These are phyloP conservation scores for Myiotriccus ornatus DNA, from an alignment of 2,797 vertebrate genomes.

Conservation along the genomic window DNA sequence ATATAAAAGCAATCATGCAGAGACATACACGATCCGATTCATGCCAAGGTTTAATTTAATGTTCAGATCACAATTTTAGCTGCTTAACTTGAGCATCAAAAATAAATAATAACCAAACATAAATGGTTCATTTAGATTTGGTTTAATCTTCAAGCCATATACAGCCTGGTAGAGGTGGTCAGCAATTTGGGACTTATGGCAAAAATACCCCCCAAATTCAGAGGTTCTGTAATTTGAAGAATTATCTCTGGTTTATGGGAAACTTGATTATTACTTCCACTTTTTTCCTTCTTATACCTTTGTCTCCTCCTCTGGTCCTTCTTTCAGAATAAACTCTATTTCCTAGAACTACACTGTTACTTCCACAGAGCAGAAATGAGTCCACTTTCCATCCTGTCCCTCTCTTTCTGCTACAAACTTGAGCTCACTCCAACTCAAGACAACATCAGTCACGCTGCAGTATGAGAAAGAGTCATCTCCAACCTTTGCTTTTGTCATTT, in stretches of 20 bases:
- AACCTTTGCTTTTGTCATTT: neutral
- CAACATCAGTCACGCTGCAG: neutral
- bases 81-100: constrained; percentile 64
- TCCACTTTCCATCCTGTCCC: neutral
- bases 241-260: neutral
- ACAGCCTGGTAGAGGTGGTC: neutral
- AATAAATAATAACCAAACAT: constrained; percentile 51
- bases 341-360: neutral
- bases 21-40: constrained; percentile 70
- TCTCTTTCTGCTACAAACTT: neutral
- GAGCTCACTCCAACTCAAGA: neutral
- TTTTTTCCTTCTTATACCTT: neutral
- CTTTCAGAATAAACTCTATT: neutral
- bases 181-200: neutral
- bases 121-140: constrained; percentile 48
- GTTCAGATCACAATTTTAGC: constrained; percentile 68
- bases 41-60: constrained; percentile 77
- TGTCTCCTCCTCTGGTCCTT: neutral
- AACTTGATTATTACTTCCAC: neutral
- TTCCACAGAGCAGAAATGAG: neutral
- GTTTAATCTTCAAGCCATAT: constrained; percentile 18
- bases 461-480: neutral
- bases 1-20: constrained; percentile 77
- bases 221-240: neutral
- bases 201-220: neutral